Conservation (phyloP, 1,140 invertebrate genomes). For the Pentalonia nigronervosa region DNA sequence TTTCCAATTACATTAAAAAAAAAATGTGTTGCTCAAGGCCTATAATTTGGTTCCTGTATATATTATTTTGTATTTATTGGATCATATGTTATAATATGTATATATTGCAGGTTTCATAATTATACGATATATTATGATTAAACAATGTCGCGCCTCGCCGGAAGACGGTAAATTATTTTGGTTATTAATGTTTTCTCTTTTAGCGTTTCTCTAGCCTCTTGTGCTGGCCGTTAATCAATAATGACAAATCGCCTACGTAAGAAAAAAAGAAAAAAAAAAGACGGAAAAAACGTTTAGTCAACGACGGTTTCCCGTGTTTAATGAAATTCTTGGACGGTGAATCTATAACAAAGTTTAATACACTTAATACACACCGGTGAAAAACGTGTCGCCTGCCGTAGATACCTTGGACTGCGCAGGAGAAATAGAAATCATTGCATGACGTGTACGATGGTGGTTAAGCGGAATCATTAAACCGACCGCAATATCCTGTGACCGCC, state of each 20-base stretch:
- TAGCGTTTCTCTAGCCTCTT: background rate
- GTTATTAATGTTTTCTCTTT: constrained; percentile 33
- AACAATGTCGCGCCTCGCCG: background rate
- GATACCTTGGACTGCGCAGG: background rate
- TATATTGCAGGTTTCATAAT: background rate
- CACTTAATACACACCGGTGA: background rate
- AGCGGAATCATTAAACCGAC: constrained; percentile 25
- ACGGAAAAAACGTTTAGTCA: background rate
- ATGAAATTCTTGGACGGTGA: constrained; percentile 2
- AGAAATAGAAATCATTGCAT: background rate
- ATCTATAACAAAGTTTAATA: constrained; percentile 25
- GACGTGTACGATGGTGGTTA: background rate
- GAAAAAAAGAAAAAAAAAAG: background rate
- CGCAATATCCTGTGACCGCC: constrained; percentile 7
- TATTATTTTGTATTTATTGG: background rate
- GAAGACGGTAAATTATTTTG: background rate
- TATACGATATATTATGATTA: background rate
- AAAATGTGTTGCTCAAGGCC: background rate
- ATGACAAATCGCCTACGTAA: constrained; percentile 5
- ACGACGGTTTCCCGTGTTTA: background rate
- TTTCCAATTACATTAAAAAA: constrained; percentile 15
- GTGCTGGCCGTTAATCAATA: constrained; percentile 25
- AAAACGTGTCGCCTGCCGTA: background rate
- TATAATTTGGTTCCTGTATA: background rate
- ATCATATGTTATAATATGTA: background rate